Evolutionary conservation across 2,888 invertebrate species (phyloP), one percentile per base, ranked within the genome.

Genomic region (Campoplex nolae): DNA sequence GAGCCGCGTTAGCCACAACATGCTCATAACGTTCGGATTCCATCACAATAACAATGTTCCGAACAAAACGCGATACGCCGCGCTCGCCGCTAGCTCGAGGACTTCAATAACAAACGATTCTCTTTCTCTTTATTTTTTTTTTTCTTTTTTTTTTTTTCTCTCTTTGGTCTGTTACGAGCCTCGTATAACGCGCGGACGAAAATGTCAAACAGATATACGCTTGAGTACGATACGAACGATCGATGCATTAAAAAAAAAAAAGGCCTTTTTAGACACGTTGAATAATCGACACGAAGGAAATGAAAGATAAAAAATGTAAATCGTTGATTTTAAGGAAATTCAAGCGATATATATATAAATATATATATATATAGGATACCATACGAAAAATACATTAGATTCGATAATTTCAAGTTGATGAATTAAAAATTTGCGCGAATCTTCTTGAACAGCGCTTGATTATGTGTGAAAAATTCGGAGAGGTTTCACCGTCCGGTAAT

Each of bases 181-280:
- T 83, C 77, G 51, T 28, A 65, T 71, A 62, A 32, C 65, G 23
- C 23, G 67, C 54, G 35, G 73, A 74, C 56, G 74, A 79, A 79
- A 79, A 74, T 84, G 73, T 79, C 74, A 79, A 79, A 77, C 83
- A 51, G 28, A 71, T 51, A 51, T 51, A 45, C 51, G 71, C 0
- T n/a, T 18, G 48, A 32, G 48, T 65, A 67, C 74, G 70, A 79
- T 79, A 79, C 65, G 23, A 56, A 13, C 83, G 79, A 74, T 79
- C 79, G 74, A 68, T 74, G 67, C 23, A 23, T 23, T 23, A 23
- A 73, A 51, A 32, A 70, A 45, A 11, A 23, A 23, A 23, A 23
- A 23, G 2, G 71, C 8, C 13, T 16, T 62, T 62, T 32, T n/a
- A 38, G 56, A 28, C 13, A n/a, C 23, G 42, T 48, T 32, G 28